Evolutionary conservation across 2,888 invertebrate species (phyloP).

Genomic region (Automeris io): DNA sequence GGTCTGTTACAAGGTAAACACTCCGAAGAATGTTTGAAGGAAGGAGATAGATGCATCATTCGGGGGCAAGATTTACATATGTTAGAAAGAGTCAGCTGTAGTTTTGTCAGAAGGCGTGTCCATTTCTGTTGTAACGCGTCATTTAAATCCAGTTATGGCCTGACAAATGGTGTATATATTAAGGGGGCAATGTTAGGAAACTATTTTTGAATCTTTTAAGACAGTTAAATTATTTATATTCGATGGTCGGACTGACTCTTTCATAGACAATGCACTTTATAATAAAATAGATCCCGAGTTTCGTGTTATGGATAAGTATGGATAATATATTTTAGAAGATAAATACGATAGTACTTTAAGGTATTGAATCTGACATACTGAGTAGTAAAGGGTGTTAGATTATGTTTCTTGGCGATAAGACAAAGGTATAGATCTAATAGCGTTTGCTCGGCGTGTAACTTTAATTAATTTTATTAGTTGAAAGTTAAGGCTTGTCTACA

Average conservation of each 20-base stretch:
- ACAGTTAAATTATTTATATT: constrained; percentile 76
- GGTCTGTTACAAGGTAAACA: constrained; percentile 53
- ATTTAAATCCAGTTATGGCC: constrained; percentile 76
- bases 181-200: constrained; percentile 76
- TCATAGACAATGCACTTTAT: constrained; percentile 75
- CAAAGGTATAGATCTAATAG: constrained; percentile 35
- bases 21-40: constrained; percentile 40
- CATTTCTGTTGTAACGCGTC: constrained; percentile 55
- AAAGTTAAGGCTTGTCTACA: constrained; percentile 31
- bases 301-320: constrained; percentile 71
- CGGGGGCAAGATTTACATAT: constrained; percentile 3
- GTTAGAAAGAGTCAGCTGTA: constrained; percentile 37
- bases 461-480: constrained; percentile 38
- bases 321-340: constrained; percentile 71
- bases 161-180: constrained; percentile 77
- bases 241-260: constrained; percentile 61
- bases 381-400: constrained; percentile 69
- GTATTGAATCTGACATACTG: constrained; percentile 61
- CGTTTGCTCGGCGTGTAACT: constrained; percentile 22
- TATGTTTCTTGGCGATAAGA: constrained; percentile 55
- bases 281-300: constrained; percentile 72
- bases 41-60: constrained; percentile 37
- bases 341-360: constrained; percentile 63
- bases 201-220: constrained; percentile 78
- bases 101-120: constrained; percentile 51